Evolutionary conservation across 2,113 vertebrate genomes (phyloP).

Genomic region (Oncorhynchus nerka): DNA sequence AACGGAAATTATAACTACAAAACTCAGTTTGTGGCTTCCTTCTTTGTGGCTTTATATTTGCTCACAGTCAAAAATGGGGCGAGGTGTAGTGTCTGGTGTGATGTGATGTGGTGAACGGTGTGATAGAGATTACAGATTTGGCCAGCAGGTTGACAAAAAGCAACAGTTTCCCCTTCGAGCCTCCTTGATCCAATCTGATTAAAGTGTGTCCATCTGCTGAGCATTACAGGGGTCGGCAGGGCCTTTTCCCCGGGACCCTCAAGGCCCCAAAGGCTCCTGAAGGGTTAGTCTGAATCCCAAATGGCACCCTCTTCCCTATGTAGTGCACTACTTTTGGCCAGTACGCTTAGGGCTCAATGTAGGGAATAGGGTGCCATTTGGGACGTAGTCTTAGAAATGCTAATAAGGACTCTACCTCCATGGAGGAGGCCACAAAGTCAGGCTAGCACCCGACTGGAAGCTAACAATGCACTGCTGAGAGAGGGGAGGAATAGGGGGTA

Average conservation of each 20-base stretch:
- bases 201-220: neutral
- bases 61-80: neutral
- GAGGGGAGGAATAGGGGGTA: neutral
- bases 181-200: neutral
- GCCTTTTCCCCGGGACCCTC: neutral
- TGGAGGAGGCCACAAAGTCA: neutral
- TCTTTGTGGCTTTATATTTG: neutral
- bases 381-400: neutral
- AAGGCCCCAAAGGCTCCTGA: no score
- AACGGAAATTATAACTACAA: no score
- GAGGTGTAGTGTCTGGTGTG: neutral
- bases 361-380: no score
- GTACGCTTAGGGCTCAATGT: neutral
- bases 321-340: no score
- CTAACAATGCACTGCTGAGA: neutral
- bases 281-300: no score
- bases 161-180: neutral
- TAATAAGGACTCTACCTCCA: neutral
- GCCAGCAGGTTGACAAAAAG: conserved; percentile 10
- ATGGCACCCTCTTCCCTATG: no score
- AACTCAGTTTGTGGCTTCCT: no score
- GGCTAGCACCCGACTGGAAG: neutral
- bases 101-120: neutral
- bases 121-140: conserved; percentile 32
- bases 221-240: neutral